Conservation (phyloP, 2,888 invertebrate genomes). For the Lampropteryx suffumata region DNA sequence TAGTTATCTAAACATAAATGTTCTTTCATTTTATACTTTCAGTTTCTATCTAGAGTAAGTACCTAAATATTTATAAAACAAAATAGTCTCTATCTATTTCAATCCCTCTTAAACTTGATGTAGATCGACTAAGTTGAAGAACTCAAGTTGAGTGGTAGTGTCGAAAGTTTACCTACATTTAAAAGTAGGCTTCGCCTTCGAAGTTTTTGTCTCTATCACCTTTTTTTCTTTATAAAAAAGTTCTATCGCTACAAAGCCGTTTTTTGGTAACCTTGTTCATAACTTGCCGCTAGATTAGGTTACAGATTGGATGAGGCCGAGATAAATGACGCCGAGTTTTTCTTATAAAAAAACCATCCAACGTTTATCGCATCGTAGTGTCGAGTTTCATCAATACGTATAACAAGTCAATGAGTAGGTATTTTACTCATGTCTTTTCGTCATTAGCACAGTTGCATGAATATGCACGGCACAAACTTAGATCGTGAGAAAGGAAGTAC, state of each 20-base stretch:
- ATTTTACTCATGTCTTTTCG: constrained; percentile 11
- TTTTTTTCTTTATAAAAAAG: constrained; percentile 33
- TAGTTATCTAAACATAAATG: too few species aligned
- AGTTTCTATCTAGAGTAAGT: too few species aligned
- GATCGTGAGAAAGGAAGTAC: constrained; percentile 26
- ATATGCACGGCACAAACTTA: neutral
- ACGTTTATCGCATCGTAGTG: constrained; percentile 9
- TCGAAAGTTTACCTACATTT: constrained; percentile 49
- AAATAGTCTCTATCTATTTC: too few species aligned
- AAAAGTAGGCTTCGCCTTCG: constrained; percentile 53
- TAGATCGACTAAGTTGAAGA: neutral
- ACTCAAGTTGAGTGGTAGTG: constrained; percentile 34
- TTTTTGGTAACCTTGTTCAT: constrained; percentile 46
- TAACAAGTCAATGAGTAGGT: constrained; percentile 1
- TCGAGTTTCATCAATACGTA: constrained; percentile 7
- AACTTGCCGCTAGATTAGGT: constrained; percentile 54
- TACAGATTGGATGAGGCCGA: constrained; percentile 44
- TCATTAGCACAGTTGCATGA: constrained; percentile 7
- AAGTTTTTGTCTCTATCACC: constrained; percentile 32
- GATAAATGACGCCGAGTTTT: constrained; percentile 32
- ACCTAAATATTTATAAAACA: too few species aligned
- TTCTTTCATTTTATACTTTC: too few species aligned
- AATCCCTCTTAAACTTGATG: too few species aligned
- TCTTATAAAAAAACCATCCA: constrained; percentile 17
- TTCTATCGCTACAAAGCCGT: constrained; percentile 32